phyloP scores from a whole-genome alignment of 2,888 invertebrate species.

The Hedychridium roseum region DNA sequence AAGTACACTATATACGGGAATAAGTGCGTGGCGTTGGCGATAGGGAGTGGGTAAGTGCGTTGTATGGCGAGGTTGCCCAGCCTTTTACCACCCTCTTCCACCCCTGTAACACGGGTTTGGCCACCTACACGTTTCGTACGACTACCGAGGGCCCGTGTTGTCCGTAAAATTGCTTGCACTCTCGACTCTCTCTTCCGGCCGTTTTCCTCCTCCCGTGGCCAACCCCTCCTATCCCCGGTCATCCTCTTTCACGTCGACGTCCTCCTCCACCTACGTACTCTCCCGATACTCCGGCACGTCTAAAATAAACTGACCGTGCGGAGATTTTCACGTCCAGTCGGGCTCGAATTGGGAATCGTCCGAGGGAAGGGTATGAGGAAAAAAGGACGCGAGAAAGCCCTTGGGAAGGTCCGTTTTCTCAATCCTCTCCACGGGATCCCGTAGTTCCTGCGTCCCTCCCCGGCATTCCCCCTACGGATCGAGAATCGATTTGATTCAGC shows the following conservation, averaged over 20 bases:
- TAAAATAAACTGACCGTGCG: conserved; percentile 45
- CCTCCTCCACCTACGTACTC: conserved; percentile 15
- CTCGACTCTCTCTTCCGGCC: conserved; percentile 25
- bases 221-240: conserved; percentile 12
- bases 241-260: conserved; percentile 12
- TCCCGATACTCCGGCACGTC: conserved; percentile 27
- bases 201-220: conserved; percentile 10
- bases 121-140: conserved; percentile 27
- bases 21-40: conserved; percentile 15
- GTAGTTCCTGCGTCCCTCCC: too few species aligned
- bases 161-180: conserved; percentile 50
- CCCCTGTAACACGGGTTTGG: conserved; percentile 21
- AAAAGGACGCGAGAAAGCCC: conserved; percentile 19
- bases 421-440: conserved; percentile 17
- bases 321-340: conserved; percentile 39
- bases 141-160: conserved; percentile 40
- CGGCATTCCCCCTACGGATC: conserved; percentile 23
- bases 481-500: conserved; percentile 24
- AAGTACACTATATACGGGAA: conserved; percentile 14
- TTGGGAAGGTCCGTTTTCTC: conserved; percentile 23
- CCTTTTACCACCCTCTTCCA: conserved; percentile 48
- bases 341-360: conserved; percentile 39
- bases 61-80: conserved; percentile 39
- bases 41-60: conserved; percentile 46
- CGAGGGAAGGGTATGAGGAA: conserved; percentile 20